These are phyloP conservation scores for Epinotia brunnichana DNA, from an alignment of 2,888 invertebrate species.

Conservation along the genomic window DNA sequence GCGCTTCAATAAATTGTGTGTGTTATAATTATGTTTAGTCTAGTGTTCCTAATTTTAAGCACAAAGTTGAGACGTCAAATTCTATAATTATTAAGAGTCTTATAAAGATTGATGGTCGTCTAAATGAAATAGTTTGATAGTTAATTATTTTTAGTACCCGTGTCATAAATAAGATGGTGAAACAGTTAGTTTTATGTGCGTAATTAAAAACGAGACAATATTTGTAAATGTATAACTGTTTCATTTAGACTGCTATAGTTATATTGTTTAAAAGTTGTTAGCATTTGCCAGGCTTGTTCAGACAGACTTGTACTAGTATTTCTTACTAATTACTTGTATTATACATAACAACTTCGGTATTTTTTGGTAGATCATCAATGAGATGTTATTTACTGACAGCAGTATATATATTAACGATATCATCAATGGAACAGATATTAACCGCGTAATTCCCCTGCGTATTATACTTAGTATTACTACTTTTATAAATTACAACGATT, in stretches of 20 bases:
- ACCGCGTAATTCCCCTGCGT: background rate
- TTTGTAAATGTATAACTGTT: background rate
- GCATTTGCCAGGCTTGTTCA: background rate
- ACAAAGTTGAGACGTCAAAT: background rate
- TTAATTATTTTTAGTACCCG: background rate
- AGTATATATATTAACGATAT: background rate
- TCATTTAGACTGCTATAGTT: background rate
- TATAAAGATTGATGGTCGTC: background rate
- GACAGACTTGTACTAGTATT: background rate
- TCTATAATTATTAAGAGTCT: too few species aligned
- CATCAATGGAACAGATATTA: background rate
- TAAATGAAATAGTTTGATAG: background rate
- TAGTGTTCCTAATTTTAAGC: background rate
- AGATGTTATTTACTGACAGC: background rate
- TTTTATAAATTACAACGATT: background rate
- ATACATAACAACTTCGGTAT: background rate
- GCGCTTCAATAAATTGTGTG: constrained; percentile 25
- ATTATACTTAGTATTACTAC: background rate
- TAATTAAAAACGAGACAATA: too few species aligned
- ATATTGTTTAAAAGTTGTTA: background rate
- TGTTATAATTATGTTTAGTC: constrained; percentile 8
- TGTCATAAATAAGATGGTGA: background rate
- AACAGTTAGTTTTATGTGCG: background rate
- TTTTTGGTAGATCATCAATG: background rate
- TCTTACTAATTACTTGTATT: background rate